Base-by-base conservation (phyloP, 1,140 invertebrate species). In the Meloidogyne chitwoodi region DNA sequence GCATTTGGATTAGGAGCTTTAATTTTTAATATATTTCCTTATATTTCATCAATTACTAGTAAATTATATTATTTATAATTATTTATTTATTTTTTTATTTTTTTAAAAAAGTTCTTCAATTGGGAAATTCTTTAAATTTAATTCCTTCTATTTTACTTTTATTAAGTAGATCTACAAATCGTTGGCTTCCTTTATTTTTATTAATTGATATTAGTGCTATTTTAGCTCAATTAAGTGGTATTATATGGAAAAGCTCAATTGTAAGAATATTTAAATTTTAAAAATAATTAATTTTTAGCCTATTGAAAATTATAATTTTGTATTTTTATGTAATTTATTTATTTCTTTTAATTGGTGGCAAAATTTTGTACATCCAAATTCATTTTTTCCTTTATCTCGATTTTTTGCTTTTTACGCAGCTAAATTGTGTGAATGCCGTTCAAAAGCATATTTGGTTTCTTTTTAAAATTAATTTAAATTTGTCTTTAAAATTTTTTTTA, bases 331-430 rank as follows among this genome's bases (percentile, higher is more conserved):
- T 22, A 66, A 84, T 6, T 68, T 75, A 14, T 61, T 84, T 14
- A 83, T 87, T 68, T 86, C 84, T 0, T 34, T 79, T 6, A 85
- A 79, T 24, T 86, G 84, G 84, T 86, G 84, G 84, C 85, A 87
- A 68, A 86, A 86, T 64, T 86, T 86, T 74, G 79, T 87, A 22
- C 80, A 85, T 65, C 70, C 77, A 41, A 77, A 84, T 31, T 86
- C 85, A 4, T 84, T 84, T 16, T 74, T 86, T 22, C 81, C 85
- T 16, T 82, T 84, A n/a, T 74, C 87, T 16, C 70, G 81, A 26
- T 29, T 41, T 56, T 66, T 84, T 14, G 81, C 84, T 19, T 62
- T 48, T 44, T 84, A 86, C 70, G 79, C 79, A 3, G 73, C 68
- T 56, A 63, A 77, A 10, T 44, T 85, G 14, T 62, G 76, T 41